phyloP scores from a whole-genome alignment of 2,888 invertebrate species.

The Petrolisthes manimaculis region DNA sequence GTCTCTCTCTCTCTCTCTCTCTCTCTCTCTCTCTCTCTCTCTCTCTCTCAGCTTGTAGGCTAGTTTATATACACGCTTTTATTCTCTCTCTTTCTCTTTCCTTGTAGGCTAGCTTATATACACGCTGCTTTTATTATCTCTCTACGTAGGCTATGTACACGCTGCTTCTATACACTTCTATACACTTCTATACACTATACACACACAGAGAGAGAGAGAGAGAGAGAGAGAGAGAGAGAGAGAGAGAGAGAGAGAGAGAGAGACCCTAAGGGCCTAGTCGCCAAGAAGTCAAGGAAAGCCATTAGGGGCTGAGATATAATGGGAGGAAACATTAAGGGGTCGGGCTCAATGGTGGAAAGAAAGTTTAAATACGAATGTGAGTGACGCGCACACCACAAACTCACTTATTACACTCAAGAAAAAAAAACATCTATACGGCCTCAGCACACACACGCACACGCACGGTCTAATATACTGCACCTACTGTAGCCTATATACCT shows the following conservation, averaged over 20 bases:
- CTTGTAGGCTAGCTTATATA: too few species aligned
- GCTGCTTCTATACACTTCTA: too few species aligned
- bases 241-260: constrained; percentile 5
- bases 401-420: neutral
- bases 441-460: neutral
- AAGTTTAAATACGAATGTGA: too few species aligned
- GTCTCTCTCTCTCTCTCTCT: constrained; percentile 3
- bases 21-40: constrained; percentile 19
- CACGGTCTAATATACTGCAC: neutral
- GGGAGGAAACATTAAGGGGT: too few species aligned
- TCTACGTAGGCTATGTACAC: neutral
- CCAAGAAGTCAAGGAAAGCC: too few species aligned
- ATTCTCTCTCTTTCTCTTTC: neutral
- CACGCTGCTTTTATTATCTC: too few species aligned
- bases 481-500: too few species aligned
- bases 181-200: too few species aligned
- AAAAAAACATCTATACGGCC: neutral
- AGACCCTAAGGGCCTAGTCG: neutral
- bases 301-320: neutral
- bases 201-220: neutral
- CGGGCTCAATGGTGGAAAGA: too few species aligned
- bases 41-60: neutral
- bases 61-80: too few species aligned
- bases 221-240: neutral
- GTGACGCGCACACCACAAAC: neutral